Evolutionary conservation across 2,888 invertebrate genomes (phyloP), one percentile per base, ranked within the genome.

Genomic region (Fabriciana adippe): DNA sequence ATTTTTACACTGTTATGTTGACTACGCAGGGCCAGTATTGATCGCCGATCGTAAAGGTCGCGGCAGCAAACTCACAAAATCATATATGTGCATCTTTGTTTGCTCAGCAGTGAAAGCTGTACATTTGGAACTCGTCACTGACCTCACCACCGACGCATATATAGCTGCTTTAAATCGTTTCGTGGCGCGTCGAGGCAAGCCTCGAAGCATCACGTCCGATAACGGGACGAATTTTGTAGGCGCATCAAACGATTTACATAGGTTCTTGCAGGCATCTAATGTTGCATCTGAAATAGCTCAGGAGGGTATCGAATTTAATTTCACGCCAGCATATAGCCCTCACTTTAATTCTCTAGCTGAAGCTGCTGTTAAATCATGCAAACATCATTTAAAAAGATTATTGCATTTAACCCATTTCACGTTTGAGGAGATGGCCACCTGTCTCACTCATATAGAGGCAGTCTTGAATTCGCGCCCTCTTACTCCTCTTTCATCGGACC

Each of bases 1-100:
- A 50, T 50, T 50, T 50, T n/a, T 50, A 26, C 50, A 50, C 3
- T 50, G 14, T 50, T 50, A 50, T 15, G 50, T 26, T 50, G n/a
- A 50, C n/a, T 50, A 50, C 50, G 50, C 50, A 26, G 50, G 50
- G 50, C 50, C 50, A 50, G 50, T 50, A 50, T 50, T 50, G 50
- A 50, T 15, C 14, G 50, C 13, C 50, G 50, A 50, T 50, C 50
- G 50, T n/a, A 26, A 26, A 26, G 2, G 21, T 26, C 21, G 21
- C 21, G 21, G 21, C 3, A 26, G 21, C 21, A 26, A 26, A 26
- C 21, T 26, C 21, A 26, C 2, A 26, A 26, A 26, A 26, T 26
- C 21, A 26, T 26, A 26, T 50, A 50, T 50, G 50, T 50, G 50
- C 50, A 15, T 50, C 13, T 50, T 50, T 13, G 13, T 50, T 50